phyloP scores from a whole-genome alignment of 2,797 vertebrate species.

The Tadarida brasiliensis region DNA sequence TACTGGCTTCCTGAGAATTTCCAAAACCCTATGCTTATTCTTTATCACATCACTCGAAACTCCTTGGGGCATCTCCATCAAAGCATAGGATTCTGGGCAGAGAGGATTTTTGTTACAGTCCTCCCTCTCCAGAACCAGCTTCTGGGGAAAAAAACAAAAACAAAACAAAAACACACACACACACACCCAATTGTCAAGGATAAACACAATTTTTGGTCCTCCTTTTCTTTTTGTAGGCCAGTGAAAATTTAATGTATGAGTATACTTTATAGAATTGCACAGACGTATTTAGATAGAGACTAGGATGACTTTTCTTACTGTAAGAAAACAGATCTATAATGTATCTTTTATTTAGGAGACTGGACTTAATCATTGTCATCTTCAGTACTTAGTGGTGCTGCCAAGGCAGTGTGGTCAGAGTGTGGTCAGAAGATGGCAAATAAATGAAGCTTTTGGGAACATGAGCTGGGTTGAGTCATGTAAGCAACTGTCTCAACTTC shows the following conservation, averaged over 20 bases:
- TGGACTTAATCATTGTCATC: conserved; percentile 57
- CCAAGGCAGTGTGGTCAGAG: conserved; percentile 57
- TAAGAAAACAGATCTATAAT: conserved; percentile 16
- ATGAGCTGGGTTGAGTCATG: conserved; percentile 63
- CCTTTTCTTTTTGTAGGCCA: not conserved
- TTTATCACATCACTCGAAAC: not conserved
- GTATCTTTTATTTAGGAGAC: conserved; percentile 44
- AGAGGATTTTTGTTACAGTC: not conserved
- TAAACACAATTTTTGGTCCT: not conserved
- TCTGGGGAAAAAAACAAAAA: not conserved
- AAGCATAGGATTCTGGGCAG: not conserved
- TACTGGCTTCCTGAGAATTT: conserved; percentile 43
- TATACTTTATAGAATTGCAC: not conserved
- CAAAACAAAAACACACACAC: not conserved
- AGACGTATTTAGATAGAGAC: not conserved
- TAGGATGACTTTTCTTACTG: not conserved
- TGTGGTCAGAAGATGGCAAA: conserved; percentile 29
- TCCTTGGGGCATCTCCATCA: not conserved
- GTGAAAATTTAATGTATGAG: not conserved
- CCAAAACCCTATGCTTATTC: not conserved
- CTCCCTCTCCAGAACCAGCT: not conserved
- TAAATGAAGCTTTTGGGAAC: conserved; percentile 21
- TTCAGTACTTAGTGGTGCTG: not conserved
- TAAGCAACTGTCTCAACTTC: conserved; percentile 10
- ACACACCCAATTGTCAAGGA: not conserved